These are phyloP conservation scores for Ciona savignyi DNA, from an alignment of 23 tunicate genomes.

Conservation along the genomic window DNA sequence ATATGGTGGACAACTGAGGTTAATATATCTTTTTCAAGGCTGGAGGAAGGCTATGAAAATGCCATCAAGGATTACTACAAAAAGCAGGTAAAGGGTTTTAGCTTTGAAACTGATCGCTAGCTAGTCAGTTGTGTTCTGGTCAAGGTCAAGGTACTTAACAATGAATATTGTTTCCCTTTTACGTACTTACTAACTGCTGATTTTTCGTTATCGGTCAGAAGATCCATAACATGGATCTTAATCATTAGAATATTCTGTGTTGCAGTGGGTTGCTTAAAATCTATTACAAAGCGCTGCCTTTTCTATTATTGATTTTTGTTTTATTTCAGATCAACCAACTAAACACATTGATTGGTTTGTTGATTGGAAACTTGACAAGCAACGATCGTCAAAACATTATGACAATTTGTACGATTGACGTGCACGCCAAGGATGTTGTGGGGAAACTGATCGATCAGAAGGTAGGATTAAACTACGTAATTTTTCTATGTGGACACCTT, in stretches of 20 bases:
- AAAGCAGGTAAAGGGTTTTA: slow-evolving; percentile 88
- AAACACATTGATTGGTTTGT: slow-evolving; percentile 74
- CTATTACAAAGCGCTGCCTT: too few relatives aligned
- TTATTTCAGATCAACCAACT: slow-evolving; percentile 66
- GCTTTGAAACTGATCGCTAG: too few relatives aligned
- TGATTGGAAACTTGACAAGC: slow-evolving; percentile 60
- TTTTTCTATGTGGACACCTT: too few relatives aligned
- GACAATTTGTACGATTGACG: slow-evolving; percentile 98
- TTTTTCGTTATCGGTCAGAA: too few relatives aligned
- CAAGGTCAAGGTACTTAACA: too few relatives aligned
- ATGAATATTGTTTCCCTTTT: too few relatives aligned
- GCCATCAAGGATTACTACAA: slow-evolving; percentile 97
- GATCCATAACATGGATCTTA: background rate
- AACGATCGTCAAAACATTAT: slow-evolving; percentile 94
- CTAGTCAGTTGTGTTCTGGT: too few relatives aligned
- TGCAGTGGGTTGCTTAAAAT: too few relatives aligned
- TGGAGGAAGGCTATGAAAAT: slow-evolving; percentile 96
- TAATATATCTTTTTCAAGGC: slow-evolving; percentile 77
- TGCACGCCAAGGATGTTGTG: slow-evolving; percentile 98
- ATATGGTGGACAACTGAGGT: slow-evolving; percentile 99
- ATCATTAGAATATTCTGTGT: too few relatives aligned
- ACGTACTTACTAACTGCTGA: too few relatives aligned
- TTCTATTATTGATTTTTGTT: background rate
- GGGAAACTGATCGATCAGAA: slow-evolving; percentile 83
- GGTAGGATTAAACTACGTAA: too few relatives aligned